A percentile compares a stretch with the other conserved stretches of the same genome.
phyloP scores from a whole-genome alignment of 2,113 vertebrate species.

The Xyrauchen texanus region DNA sequence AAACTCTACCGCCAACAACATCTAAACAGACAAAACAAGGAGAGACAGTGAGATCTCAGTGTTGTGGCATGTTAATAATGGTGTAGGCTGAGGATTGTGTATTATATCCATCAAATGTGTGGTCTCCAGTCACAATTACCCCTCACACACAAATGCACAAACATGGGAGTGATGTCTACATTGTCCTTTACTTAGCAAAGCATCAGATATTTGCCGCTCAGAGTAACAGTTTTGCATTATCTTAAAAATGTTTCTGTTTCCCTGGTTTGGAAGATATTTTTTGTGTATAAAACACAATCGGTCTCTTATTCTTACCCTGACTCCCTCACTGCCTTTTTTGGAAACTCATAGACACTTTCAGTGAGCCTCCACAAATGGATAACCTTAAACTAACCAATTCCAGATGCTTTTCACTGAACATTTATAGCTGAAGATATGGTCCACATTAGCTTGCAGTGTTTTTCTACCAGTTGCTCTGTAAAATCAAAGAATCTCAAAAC shows the following conservation, averaged over 20 bases:
- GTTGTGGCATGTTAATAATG: not conserved
- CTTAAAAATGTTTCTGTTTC: not conserved
- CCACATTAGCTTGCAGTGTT: not conserved
- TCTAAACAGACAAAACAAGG: conserved; percentile 27
- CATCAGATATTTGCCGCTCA: conserved; percentile 1
- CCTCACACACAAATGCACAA: not conserved
- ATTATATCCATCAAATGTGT: conserved; percentile 47
- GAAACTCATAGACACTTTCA: not conserved
- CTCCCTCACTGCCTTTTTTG: not conserved
- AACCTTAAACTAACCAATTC: not conserved
- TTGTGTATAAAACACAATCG: not conserved
- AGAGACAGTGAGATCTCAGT: not conserved
- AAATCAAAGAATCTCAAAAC: not conserved
- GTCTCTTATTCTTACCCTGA: not conserved
- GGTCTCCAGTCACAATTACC: conserved; percentile 20
- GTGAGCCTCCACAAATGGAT: not conserved
- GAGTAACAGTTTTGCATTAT: not conserved
- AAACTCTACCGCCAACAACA: conserved; percentile 56
- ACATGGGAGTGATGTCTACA: not conserved
- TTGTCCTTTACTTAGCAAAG: not conserved
- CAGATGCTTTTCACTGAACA: conserved; percentile 16
- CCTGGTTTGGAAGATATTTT: not conserved
- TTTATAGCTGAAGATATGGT: not conserved
- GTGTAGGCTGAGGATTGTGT: conserved; percentile 32
- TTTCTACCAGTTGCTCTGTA: not conserved